phyloP scores from a whole-genome alignment of 1,140 invertebrate species.

The Apis cerana region DNA sequence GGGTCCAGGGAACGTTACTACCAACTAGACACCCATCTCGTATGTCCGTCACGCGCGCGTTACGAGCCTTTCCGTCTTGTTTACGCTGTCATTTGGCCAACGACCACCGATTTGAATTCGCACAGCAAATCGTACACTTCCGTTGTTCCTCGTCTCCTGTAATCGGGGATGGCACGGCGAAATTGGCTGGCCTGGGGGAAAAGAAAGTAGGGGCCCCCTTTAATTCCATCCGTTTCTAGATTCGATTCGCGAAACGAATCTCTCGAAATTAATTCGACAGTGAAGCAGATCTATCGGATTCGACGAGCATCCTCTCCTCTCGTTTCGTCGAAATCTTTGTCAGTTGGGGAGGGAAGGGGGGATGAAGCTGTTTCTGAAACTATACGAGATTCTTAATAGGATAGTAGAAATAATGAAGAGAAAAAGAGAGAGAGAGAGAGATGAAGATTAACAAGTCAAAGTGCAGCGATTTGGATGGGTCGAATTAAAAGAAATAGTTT shows the following conservation, averaged over 20 bases:
- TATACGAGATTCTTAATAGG: too few species aligned
- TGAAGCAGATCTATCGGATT: neutral
- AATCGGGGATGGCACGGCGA: neutral
- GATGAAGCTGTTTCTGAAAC: too few species aligned
- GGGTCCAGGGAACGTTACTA: constrained; percentile 17
- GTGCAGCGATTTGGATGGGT: too few species aligned
- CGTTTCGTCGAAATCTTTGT: neutral
- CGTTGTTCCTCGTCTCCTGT: constrained; percentile 2
- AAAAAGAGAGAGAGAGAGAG: too few species aligned
- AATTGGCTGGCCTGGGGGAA: neutral
- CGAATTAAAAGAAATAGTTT: neutral
- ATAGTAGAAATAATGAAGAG: too few species aligned
- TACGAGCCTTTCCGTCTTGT: constrained; percentile 57
- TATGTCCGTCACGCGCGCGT: constrained; percentile 63
- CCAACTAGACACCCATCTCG: constrained; percentile 20
- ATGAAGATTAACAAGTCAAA: too few species aligned
- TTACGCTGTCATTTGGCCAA: constrained; percentile 62
- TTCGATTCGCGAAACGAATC: constrained; percentile 24
- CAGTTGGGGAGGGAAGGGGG: neutral
- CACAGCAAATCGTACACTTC: constrained; percentile 39
- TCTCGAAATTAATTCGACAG: constrained; percentile 24
- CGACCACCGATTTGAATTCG: constrained; percentile 63
- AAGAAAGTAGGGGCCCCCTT: constrained; percentile 5
- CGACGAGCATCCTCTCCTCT: neutral
- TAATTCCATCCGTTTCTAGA: constrained; percentile 6